phyloP scores from a whole-genome alignment of 1,140 invertebrate species.

The Drosophila parabipectinata region DNA sequence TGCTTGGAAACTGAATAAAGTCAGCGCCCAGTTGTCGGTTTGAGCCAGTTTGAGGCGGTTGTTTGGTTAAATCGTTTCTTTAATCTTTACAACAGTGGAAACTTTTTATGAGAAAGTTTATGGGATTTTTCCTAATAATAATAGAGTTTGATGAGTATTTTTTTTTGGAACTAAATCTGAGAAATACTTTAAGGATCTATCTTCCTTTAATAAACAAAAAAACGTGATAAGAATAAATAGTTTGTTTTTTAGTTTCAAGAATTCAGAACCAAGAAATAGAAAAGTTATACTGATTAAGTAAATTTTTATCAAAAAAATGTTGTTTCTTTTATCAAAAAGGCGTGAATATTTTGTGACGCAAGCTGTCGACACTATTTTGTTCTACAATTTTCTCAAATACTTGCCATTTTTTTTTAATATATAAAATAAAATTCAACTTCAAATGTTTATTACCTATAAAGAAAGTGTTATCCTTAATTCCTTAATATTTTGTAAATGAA shows the following conservation, averaged over 20 bases:
- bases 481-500: too few species aligned
- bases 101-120: not conserved
- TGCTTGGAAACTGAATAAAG: not conserved
- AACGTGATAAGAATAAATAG: not conserved
- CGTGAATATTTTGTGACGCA: not conserved
- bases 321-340: not conserved
- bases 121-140: not conserved
- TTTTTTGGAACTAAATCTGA: too few species aligned
- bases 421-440: too few species aligned
- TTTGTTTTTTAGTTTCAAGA: not conserved
- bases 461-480: not conserved
- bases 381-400: too few species aligned
- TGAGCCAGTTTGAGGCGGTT: slow-evolving; percentile 55
- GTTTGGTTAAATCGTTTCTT: not conserved
- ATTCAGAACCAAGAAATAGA: too few species aligned
- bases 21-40: slow-evolving; percentile 25
- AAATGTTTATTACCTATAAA: not conserved
- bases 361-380: too few species aligned
- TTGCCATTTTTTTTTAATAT: too few species aligned
- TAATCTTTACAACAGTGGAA: not conserved
- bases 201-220: not conserved
- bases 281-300: too few species aligned
- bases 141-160: too few species aligned
- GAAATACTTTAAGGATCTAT: too few species aligned
- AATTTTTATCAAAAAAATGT: not conserved